These are phyloP conservation scores for Prorops nasuta DNA, from an alignment of 1,140 invertebrate species.

Conservation along the genomic window DNA sequence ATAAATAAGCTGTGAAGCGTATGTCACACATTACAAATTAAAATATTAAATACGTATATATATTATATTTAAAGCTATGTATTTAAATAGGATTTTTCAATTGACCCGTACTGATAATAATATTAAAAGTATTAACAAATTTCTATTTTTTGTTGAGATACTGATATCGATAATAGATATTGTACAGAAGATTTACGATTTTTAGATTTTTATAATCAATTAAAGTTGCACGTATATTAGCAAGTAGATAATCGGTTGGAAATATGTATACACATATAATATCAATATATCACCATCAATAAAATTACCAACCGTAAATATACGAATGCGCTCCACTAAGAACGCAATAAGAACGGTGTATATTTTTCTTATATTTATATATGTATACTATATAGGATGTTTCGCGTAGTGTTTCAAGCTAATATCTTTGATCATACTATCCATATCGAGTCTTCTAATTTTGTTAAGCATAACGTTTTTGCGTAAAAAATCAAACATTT, in stretches of 20 bases:
- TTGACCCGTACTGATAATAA: conserved; percentile 36
- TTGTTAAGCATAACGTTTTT: too few relatives aligned
- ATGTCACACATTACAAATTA: conserved; percentile 30
- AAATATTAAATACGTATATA: not conserved
- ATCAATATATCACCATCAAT: too few relatives aligned
- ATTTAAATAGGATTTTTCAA: conserved; percentile 50
- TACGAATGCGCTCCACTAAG: too few relatives aligned
- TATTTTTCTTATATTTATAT: conserved; percentile 10
- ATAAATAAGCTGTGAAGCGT: conserved; percentile 32
- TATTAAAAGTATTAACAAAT: conserved; percentile 47
- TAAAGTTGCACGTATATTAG: conserved; percentile 26
- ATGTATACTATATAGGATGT: conserved; percentile 7
- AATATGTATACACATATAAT: not conserved
- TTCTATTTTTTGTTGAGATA: conserved; percentile 33
- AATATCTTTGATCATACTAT: too few relatives aligned
- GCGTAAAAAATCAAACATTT: too few relatives aligned
- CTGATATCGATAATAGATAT: conserved; percentile 23
- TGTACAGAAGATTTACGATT: conserved; percentile 20
- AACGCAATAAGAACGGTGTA: conserved; percentile 10
- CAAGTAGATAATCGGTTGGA: conserved; percentile 5
- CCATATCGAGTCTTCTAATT: too few relatives aligned
- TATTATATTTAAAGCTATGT: conserved; percentile 41
- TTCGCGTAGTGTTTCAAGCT: too few relatives aligned
- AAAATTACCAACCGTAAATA: too few relatives aligned
- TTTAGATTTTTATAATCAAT: conserved; percentile 29